Percentiles rank a stretch among this genome's conserved stretches.
These are phyloP conservation scores for Rhopalosiphum maidis DNA, from an alignment of 1,140 invertebrate genomes.

Conservation along the genomic window DNA sequence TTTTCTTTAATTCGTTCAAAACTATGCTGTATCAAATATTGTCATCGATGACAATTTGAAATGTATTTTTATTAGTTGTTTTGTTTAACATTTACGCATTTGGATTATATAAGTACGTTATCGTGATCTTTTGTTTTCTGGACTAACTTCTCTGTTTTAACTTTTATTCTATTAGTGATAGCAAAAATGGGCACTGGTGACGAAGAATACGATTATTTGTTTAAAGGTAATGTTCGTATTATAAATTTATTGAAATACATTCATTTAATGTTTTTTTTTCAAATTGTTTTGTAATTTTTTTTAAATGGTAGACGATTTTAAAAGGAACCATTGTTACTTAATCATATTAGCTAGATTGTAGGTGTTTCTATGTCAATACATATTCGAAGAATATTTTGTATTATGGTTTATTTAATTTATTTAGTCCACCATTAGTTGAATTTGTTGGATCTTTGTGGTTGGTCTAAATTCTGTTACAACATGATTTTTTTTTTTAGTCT, in stretches of 20 bases:
- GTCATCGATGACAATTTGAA: slow-evolving; percentile 6
- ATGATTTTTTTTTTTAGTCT: background rate
- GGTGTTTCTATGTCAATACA: background rate
- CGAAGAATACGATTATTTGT: slow-evolving; percentile 99
- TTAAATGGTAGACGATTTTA: background rate
- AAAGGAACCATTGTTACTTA: background rate
- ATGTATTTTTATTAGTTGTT: slow-evolving; percentile 43
- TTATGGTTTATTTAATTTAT: background rate
- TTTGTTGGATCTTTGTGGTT: background rate
- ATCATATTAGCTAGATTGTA: background rate
- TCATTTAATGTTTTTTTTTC: background rate
- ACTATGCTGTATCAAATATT: background rate
- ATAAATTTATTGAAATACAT: background rate
- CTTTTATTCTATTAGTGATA: slow-evolving; percentile 34
- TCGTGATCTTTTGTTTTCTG: slow-evolving; percentile 54
- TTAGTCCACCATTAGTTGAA: background rate
- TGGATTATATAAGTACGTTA: slow-evolving; percentile 41
- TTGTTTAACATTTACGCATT: slow-evolving; percentile 18
- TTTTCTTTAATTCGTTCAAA: background rate
- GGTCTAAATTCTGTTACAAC: background rate
- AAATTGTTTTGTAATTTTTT: background rate
- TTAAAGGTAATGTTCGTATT: slow-evolving; percentile 85
- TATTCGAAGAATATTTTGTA: background rate
- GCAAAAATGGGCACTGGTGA: slow-evolving; percentile 89
- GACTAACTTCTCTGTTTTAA: slow-evolving; percentile 12